Evolutionary conservation across 2,888 invertebrate species (phyloP).

Genomic region (Tanytarsus gracilentus): DNA sequence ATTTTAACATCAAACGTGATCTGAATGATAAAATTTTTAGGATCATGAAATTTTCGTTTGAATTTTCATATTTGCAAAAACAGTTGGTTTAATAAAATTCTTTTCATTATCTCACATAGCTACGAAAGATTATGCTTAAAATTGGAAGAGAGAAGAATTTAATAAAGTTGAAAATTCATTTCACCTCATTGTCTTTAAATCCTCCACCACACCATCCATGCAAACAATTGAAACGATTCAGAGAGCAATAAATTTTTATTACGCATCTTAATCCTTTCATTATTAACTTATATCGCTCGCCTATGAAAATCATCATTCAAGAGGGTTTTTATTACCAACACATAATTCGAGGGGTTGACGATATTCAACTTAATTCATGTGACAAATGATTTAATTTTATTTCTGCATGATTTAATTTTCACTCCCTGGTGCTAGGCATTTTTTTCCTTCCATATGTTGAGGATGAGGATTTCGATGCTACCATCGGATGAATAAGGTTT

Average conservation of each 20-base stretch:
- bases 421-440: not conserved
- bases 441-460: conserved; percentile 6
- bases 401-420: conserved; percentile 21
- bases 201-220: not conserved
- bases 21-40: too few species aligned
- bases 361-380: conserved; percentile 2
- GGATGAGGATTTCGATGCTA: not conserved
- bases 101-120: too few species aligned
- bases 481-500: not conserved
- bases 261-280: conserved; percentile 28
- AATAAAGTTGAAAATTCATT: not conserved
- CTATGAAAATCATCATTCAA: too few species aligned
- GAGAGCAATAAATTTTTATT: conserved; percentile 29
- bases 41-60: too few species aligned
- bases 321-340: too few species aligned
- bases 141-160: not conserved
- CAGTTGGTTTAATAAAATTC: too few species aligned
- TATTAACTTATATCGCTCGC: conserved; percentile 29
- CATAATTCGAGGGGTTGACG: not conserved
- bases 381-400: conserved; percentile 29
- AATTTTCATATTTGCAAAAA: too few species aligned
- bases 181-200: not conserved
- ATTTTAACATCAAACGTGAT: too few species aligned
- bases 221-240: not conserved
- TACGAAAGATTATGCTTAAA: not conserved